Conservation (phyloP, 2,797 vertebrate genomes). For the Buceros bicornis region DNA sequence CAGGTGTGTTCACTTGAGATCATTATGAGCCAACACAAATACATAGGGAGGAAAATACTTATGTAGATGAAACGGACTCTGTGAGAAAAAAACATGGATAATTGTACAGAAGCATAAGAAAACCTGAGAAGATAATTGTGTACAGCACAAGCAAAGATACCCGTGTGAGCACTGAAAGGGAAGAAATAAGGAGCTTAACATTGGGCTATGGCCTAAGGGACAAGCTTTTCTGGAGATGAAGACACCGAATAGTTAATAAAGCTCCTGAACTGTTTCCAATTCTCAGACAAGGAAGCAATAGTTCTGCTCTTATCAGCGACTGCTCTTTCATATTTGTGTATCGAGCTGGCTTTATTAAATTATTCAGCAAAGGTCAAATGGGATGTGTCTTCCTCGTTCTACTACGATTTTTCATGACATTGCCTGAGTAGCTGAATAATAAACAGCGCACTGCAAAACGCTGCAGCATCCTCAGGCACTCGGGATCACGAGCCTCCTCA, state of each 20-base stretch:
- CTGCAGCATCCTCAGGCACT: slow-evolving; percentile 5
- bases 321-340: slow-evolving; percentile 73
- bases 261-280: slow-evolving; percentile 76
- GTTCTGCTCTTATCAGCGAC: slow-evolving; percentile 76
- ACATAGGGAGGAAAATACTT: neutral
- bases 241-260: slow-evolving; percentile 76
- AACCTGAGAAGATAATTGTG: slow-evolving; percentile 46
- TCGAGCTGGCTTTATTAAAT: slow-evolving; percentile 78
- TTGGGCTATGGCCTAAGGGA: slow-evolving; percentile 58
- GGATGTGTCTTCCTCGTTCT: slow-evolving; percentile 72
- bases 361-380: slow-evolving; percentile 82
- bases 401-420: slow-evolving; percentile 78
- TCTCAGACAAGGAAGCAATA: slow-evolving; percentile 75
- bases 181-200: slow-evolving; percentile 36
- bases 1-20: neutral
- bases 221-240: slow-evolving; percentile 61
- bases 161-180: neutral
- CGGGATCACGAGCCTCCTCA: neutral
- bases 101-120: neutral
- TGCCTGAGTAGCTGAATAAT: slow-evolving; percentile 68
- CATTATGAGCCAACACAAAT: neutral
- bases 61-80: neutral
- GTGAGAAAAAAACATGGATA: neutral
- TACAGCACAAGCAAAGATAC: slow-evolving; percentile 43
- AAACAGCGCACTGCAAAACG: slow-evolving; percentile 45